Conservation (phyloP, 1,140 invertebrate genomes). For the Papilio glaucus region DNA sequence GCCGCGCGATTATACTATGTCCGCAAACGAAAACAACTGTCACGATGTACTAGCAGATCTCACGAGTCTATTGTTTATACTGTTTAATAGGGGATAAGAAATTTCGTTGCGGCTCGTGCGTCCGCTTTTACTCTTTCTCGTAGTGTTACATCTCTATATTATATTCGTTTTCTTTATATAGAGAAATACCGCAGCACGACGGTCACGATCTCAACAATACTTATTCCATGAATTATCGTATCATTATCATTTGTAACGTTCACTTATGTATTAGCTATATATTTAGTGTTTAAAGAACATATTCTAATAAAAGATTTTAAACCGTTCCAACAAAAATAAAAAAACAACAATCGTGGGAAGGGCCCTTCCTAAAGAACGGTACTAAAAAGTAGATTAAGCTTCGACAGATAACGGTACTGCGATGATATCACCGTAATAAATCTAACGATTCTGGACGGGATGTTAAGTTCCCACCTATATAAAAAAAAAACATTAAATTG, state of each 20-base stretch:
- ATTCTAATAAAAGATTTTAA: no score
- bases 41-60: constrained; percentile 60
- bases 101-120: constrained; percentile 55
- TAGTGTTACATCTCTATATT: constrained; percentile 40
- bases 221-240: background rate
- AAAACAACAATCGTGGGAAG: no score
- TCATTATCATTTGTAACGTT: background rate
- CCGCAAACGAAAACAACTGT: constrained; percentile 43
- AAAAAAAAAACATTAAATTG: no score
- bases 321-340: no score
- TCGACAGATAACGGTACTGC: no score
- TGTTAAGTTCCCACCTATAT: no score
- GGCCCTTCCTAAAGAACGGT: no score
- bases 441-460: no score
- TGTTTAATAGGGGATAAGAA: constrained; percentile 66
- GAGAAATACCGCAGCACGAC: background rate
- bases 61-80: constrained; percentile 75
- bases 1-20: constrained; percentile 45
- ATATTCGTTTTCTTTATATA: constrained; percentile 30
- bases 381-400: no score
- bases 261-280: background rate
- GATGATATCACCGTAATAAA: no score
- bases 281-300: no score
- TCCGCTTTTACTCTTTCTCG: constrained; percentile 71
- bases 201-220: constrained; percentile 9